Evolutionary conservation across 2,113 vertebrate genomes (phyloP).

Genomic region (Pteropus alecto): DNA sequence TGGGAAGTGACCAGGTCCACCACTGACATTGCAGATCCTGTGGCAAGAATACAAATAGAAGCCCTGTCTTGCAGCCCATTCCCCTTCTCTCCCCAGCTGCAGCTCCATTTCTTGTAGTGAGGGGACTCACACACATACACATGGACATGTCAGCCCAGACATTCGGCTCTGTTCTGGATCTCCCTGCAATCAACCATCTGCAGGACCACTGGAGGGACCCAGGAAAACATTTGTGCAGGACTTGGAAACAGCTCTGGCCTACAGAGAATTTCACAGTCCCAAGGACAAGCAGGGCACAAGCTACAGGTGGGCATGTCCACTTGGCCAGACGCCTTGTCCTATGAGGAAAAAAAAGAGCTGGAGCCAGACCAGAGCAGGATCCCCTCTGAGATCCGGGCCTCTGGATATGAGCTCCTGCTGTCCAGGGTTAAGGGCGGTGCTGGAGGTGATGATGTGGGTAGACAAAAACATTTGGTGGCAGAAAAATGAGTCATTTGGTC

Average conservation of each 20-base stretch:
- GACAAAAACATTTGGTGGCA: background rate
- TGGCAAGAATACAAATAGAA: background rate
- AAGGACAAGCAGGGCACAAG: background rate
- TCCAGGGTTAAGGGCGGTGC: background rate
- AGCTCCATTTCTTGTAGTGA: background rate
- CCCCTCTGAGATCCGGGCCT: background rate
- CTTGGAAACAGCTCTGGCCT: background rate
- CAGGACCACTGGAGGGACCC: background rate
- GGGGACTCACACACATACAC: background rate
- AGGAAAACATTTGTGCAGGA: background rate
- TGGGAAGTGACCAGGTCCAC: background rate
- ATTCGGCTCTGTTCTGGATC: background rate
- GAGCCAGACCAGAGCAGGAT: background rate
- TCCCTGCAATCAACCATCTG: background rate
- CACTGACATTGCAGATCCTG: background rate
- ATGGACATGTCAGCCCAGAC: background rate
- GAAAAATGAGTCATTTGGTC: background rate
- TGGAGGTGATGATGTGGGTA: background rate
- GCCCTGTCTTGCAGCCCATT: accelerated
- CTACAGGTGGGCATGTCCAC: background rate
- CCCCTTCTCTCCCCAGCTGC: background rate
- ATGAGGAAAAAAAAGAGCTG: background rate
- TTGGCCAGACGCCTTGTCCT: background rate
- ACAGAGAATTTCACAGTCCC: background rate
- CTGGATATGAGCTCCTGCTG: background rate